A percentile compares a stretch with the other conserved stretches of the same genome.
Conservation (phyloP, 2,888 invertebrate genomes). For the Drosophila differens region DNA sequence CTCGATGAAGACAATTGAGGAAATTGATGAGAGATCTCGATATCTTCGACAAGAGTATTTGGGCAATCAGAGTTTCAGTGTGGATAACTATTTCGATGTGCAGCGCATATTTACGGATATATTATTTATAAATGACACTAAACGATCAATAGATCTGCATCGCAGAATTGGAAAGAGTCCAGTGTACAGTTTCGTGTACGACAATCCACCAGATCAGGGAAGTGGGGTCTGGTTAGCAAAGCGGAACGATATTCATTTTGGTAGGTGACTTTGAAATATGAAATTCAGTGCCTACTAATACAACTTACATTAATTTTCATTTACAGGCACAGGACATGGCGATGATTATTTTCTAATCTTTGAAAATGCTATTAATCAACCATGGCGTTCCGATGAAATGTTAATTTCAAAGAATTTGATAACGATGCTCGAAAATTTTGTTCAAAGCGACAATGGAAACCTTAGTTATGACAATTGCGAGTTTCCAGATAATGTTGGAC, state of each 20-base stretch:
- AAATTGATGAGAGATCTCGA: slow-evolving; percentile 35
- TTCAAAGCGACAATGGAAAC: slow-evolving; percentile 26
- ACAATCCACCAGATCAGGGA: slow-evolving; percentile 27
- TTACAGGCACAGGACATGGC: slow-evolving; percentile 70
- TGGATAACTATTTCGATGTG: slow-evolving; percentile 84
- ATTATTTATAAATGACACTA: slow-evolving; percentile 88
- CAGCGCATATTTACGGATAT: slow-evolving; percentile 88
- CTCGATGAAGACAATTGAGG: background rate
- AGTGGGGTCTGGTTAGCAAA: slow-evolving; percentile 63
- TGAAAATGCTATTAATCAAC: background rate
- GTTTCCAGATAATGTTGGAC: slow-evolving; percentile 59
- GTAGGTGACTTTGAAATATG: slow-evolving; percentile 81
- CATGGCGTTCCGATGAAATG: slow-evolving; percentile 48
- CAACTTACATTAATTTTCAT: no score
- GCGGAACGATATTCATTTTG: slow-evolving; percentile 86
- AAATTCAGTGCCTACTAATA: background rate
- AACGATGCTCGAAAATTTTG: slow-evolving; percentile 73
- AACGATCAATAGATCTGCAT: slow-evolving; percentile 87
- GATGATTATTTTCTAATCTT: slow-evolving; percentile 77
- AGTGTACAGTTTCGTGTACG: slow-evolving; percentile 87
- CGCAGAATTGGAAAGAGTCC: slow-evolving; percentile 25
- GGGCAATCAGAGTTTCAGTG: slow-evolving; percentile 78
- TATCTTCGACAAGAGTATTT: slow-evolving; percentile 35
- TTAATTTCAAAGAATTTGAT: slow-evolving; percentile 66
- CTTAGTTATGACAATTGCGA: slow-evolving; percentile 65